Evolutionary conservation across 2,113 vertebrate genomes (phyloP).

Genomic region (Apteryx owenii): DNA sequence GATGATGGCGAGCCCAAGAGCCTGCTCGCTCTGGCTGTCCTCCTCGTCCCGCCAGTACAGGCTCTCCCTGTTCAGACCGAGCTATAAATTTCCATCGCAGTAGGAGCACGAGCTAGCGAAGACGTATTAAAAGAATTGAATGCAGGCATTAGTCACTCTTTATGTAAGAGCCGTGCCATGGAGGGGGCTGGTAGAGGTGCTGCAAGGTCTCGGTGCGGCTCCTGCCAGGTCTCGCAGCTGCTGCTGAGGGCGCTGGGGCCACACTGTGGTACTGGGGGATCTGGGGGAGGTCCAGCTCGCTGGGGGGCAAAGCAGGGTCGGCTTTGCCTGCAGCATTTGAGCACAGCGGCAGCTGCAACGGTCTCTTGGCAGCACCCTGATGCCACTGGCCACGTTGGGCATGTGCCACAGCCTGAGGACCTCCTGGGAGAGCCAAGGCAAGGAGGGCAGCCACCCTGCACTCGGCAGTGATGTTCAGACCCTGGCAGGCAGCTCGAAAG

Average conservation of each 20-base stretch:
- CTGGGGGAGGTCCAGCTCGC: no score
- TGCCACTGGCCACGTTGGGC: neutral
- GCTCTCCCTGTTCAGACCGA: neutral
- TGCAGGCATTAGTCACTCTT: slow-evolving; percentile 25
- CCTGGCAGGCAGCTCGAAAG: no score
- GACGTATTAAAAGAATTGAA: slow-evolving; percentile 18
- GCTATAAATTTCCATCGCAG: neutral
- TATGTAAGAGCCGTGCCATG: neutral
- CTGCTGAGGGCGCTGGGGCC: neutral
- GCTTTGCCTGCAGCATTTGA: neutral
- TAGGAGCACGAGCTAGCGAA: neutral
- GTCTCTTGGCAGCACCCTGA: neutral
- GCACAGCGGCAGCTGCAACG: neutral
- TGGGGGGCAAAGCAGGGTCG: neutral
- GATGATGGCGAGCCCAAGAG: neutral
- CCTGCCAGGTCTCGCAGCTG: no score
- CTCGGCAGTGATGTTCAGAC: no score
- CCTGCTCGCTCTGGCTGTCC: neutral
- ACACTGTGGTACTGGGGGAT: neutral
- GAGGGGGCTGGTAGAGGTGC: neutral
- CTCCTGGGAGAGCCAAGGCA: neutral
- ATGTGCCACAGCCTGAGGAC: neutral
- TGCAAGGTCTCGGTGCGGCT: neutral
- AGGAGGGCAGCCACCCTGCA: neutral
- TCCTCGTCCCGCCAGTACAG: neutral